Conservation (phyloP, 2,113 vertebrate genomes). For the Boleophthalmus pectinirostris region DNA sequence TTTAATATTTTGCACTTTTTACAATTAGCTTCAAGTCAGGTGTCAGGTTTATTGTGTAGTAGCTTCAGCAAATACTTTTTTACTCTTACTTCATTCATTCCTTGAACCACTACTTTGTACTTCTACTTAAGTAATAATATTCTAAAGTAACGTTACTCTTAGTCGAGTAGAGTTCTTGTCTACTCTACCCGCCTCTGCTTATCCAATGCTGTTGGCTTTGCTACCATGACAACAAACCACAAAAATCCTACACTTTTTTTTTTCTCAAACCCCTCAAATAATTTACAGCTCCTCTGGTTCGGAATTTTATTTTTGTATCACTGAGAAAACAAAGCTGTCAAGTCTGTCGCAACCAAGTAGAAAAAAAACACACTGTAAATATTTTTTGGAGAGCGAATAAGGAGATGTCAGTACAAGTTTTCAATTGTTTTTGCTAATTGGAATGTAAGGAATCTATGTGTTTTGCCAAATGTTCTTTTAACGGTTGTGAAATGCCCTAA, state of each 20-base stretch:
- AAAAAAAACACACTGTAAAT: slow-evolving; percentile 37
- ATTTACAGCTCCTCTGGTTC: slow-evolving; percentile 56
- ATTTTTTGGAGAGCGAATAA: neutral
- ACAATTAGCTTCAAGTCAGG: too few species aligned
- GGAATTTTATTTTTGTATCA: slow-evolving; percentile 52
- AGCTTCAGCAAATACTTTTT: too few species aligned
- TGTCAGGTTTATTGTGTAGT: too few species aligned
- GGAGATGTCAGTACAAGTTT: slow-evolving; percentile 74
- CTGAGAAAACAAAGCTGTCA: slow-evolving; percentile 64
- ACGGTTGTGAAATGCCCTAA: neutral
- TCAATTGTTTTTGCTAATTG: slow-evolving; percentile 66
- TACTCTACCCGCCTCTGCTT: neutral
- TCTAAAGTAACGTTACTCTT: neutral
- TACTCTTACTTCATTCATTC: too few species aligned
- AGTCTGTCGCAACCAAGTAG: slow-evolving; percentile 34
- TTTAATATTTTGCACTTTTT: too few species aligned
- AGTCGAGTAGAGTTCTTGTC: neutral
- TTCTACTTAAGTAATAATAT: too few species aligned
- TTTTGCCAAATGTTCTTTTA: neutral
- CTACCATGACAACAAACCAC: slow-evolving; percentile 50
- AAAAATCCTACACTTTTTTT: slow-evolving; percentile 55
- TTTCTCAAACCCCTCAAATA: slow-evolving; percentile 38
- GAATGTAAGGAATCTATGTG: slow-evolving; percentile 61
- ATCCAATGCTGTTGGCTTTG: neutral
- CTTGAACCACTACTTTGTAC: too few species aligned